Evolutionary conservation across 2,113 vertebrate species (phyloP).

Genomic region (Benitochromis conjunctus): DNA sequence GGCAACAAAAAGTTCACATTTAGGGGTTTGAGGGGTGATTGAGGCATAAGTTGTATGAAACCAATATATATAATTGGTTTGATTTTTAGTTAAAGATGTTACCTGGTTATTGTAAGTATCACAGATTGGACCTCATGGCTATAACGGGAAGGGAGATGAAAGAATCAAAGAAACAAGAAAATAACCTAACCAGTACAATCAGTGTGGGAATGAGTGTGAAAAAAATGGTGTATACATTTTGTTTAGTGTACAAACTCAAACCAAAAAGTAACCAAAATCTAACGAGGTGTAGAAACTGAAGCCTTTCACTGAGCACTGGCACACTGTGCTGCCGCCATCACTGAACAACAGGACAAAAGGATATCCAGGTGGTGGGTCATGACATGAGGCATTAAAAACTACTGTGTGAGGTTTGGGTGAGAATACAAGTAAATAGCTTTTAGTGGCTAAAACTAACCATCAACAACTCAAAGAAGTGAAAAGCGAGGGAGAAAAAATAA

Average conservation of each 20-base stretch:
- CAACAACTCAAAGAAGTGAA: neutral
- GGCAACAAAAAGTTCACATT: neutral
- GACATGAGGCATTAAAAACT: neutral
- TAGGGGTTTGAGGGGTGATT: neutral
- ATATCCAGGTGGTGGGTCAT: neutral
- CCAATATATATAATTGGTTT: neutral
- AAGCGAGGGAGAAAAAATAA: neutral
- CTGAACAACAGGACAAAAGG: neutral
- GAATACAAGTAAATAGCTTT: neutral
- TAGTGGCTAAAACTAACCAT: neutral
- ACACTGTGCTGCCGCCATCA: neutral
- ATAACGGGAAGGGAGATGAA: neutral
- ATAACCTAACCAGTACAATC: neutral
- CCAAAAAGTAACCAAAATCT: neutral
- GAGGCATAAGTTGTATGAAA: neutral
- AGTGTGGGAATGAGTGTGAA: neutral
- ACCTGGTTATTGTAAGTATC: neutral
- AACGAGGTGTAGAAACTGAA: neutral
- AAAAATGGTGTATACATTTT: neutral
- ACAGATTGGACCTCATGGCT: neutral
- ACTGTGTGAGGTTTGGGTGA: neutral
- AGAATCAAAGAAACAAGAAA: neutral
- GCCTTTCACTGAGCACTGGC: neutral
- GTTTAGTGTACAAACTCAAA: neutral
- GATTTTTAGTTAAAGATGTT: neutral